Base-by-base conservation (phyloP, 2,888 invertebrate genomes). In the Microplitis deprimator region DNA sequence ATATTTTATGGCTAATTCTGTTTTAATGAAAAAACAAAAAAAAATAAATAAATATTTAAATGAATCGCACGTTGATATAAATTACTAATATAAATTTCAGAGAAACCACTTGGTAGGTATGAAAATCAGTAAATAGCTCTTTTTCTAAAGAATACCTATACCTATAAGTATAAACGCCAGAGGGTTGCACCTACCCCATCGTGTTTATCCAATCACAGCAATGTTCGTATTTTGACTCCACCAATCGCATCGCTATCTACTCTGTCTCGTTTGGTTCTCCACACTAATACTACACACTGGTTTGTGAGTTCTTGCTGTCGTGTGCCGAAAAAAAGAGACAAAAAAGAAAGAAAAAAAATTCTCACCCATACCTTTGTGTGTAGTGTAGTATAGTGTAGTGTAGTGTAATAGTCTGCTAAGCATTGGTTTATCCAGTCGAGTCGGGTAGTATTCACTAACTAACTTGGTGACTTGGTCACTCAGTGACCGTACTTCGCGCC, bases 381-480 rank as follows among this genome's bases (percentile, higher is more conserved):
- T 29, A 29, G 29, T 29, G 29, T 29, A 29, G 29, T 29, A 29
- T 29, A 29, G 29, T 29, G 4, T 29, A 29, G 29, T 29, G 17
- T 68, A 41, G 40, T 40, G 68, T 16, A 68, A 40, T 20, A 20
- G 29, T 29, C 50, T 50, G 64, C 67, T 78, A 77, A 76, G 80
- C 79, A 62, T 74, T 60, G 68, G 69, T 73, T 81, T 71, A 74
- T 73, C 68, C 73, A 64, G 73, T 65, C 13, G 29, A 78, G 76
- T 73, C 72, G 78, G 68, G 80, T 82, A 80, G 79, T 80, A 74
- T 79, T 75, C 80, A 71, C 71, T 80, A 79, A 79, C 77, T 81
- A 82, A 84, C 83, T 83, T 83, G 83, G 82, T 83, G 82, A 86
- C 84, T 85, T 84, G 84, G 82, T 86, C 86, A 85, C 81, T 86